A percentile compares a stretch with the other conserved stretches of the same genome.
phyloP scores from a whole-genome alignment of 2,888 invertebrate species.

The Chaitophorus viminalis region DNA sequence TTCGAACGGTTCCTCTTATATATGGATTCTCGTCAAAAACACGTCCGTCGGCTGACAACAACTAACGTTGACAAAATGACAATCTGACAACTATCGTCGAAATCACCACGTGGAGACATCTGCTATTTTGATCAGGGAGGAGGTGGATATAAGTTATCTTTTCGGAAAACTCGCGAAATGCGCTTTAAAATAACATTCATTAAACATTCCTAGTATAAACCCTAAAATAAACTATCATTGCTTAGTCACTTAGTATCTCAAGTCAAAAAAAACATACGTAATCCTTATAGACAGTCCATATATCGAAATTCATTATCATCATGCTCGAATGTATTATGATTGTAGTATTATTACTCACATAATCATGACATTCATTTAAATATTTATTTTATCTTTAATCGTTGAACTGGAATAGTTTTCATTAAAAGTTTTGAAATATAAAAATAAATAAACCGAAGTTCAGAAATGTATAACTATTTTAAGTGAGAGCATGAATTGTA shows the following conservation, averaged over 20 bases:
- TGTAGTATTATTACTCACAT: too few relatives aligned
- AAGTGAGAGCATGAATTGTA: too few relatives aligned
- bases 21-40: not conserved
- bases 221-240: not conserved
- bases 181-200: not conserved
- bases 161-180: not conserved
- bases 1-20: not conserved
- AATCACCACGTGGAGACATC: not conserved
- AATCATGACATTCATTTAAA: too few relatives aligned
- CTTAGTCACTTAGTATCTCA: not conserved
- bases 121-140: too few relatives aligned
- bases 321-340: too few relatives aligned
- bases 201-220: not conserved
- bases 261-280: not conserved
- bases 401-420: too few relatives aligned
- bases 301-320: not conserved
- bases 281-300: not conserved
- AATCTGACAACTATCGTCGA: not conserved
- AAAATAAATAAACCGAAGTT: too few relatives aligned
- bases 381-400: too few relatives aligned
- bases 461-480: too few relatives aligned
- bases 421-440: too few relatives aligned
- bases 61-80: not conserved
- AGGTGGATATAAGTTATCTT: not conserved
- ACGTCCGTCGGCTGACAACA: not conserved